Percentiles rank a stretch among this genome's conserved stretches.
phyloP scores from a whole-genome alignment of 2,113 vertebrate species.

The Hypomesus transpacificus region DNA sequence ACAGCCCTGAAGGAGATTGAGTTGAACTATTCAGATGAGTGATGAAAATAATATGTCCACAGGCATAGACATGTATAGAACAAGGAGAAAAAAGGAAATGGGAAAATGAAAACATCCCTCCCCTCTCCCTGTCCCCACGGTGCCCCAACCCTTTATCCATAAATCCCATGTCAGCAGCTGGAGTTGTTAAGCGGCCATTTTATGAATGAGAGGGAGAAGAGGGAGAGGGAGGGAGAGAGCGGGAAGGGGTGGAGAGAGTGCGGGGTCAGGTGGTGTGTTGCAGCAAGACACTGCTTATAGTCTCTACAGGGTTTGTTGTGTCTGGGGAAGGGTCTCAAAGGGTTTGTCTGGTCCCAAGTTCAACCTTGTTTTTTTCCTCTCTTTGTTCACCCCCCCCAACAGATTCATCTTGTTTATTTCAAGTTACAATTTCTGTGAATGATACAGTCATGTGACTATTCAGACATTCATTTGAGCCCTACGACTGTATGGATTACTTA shows the following conservation, averaged over 20 bases:
- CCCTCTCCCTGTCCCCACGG: background rate
- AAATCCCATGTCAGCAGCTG: conserved; percentile 30
- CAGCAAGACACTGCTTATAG: too few species aligned
- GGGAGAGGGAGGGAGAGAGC: background rate
- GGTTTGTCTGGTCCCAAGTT: background rate
- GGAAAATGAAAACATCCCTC: conserved; percentile 18
- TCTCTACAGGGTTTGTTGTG: background rate
- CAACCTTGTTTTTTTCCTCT: background rate
- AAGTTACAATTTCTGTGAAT: background rate
- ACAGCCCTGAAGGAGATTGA: background rate
- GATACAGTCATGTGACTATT: too few species aligned
- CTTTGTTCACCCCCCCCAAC: background rate
- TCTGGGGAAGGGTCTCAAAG: background rate
- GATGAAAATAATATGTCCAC: background rate
- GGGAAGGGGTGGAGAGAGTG: background rate
- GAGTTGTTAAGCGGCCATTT: conserved; percentile 35
- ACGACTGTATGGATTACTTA: too few species aligned
- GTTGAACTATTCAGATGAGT: background rate
- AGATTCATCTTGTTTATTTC: background rate
- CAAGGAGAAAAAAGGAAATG: background rate
- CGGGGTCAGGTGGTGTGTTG: background rate
- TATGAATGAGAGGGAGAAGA: conserved; percentile 31
- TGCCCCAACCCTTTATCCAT: conserved; percentile 16
- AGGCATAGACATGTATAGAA: conserved; percentile 5
- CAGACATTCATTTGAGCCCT: too few species aligned